A percentile compares a stretch with the other conserved stretches of the same genome.
Evolutionary conservation across 2,797 vertebrate species (phyloP).

Genomic region (Strix occidentalis): DNA sequence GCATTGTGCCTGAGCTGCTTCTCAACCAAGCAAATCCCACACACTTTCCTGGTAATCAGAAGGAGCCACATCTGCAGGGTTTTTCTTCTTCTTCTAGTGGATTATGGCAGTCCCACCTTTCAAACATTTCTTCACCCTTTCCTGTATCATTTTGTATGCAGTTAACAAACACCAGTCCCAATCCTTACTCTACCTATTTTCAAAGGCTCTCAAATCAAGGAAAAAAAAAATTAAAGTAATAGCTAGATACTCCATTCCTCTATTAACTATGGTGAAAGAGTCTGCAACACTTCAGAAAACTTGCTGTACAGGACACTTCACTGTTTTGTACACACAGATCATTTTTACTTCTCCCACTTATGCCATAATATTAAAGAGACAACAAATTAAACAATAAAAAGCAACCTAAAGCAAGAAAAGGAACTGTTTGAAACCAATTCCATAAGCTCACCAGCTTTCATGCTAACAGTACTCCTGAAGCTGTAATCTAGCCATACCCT

Average conservation of each 20-base stretch:
- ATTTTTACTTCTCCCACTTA: background rate
- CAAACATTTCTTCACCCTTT: background rate
- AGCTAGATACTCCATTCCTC: accelerated
- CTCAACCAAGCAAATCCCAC: background rate
- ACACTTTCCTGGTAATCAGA: too few relatives aligned
- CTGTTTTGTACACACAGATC: accelerated
- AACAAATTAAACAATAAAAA: background rate
- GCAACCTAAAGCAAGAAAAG: accelerated
- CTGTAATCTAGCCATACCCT: accelerated
- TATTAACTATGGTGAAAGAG: accelerated
- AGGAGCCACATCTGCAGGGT: background rate
- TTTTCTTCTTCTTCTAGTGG: accelerated
- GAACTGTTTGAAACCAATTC: accelerated
- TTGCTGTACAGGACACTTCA: accelerated
- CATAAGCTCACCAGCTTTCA: background rate
- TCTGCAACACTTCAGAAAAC: background rate
- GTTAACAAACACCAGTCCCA: background rate
- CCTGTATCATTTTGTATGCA: accelerated
- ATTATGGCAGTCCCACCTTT: accelerated
- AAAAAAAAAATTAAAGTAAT: accelerated
- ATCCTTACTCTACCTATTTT: accelerated
- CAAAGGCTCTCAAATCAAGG: background rate
- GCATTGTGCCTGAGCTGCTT: background rate
- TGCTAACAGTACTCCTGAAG: accelerated
- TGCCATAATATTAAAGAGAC: accelerated